These are phyloP conservation scores for Deladenus siricidicola DNA, from an alignment of 2,888 invertebrate species.

Conservation along the genomic window DNA sequence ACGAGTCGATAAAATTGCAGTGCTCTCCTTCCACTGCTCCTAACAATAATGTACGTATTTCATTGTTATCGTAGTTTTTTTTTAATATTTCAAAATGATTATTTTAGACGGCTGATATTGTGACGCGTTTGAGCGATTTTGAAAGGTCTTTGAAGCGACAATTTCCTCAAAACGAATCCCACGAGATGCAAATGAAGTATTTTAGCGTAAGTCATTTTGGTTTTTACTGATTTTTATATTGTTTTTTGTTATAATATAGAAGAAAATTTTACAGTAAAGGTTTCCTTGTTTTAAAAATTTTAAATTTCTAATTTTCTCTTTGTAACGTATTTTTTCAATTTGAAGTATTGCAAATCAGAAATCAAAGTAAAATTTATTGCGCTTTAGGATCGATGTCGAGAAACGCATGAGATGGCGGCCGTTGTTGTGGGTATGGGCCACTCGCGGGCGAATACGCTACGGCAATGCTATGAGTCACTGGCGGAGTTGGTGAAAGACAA, in stretches of 20 bases:
- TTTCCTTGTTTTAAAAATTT: too few relatives aligned
- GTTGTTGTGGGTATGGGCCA: slow-evolving; percentile 4
- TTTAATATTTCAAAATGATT: too few relatives aligned
- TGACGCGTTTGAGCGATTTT: neutral
- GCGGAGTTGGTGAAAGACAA: slow-evolving; percentile 6
- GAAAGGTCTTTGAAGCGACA: neutral
- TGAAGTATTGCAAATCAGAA: too few relatives aligned
- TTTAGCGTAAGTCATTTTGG: slow-evolving; percentile 1
- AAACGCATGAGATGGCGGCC: slow-evolving; percentile 8
- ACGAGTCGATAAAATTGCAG: neutral
- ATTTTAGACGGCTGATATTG: too few relatives aligned
- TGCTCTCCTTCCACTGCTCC: neutral
- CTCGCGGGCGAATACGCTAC: slow-evolving; percentile 4
- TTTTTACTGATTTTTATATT: neutral
- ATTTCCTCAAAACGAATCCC: neutral
- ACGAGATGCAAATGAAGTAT: neutral
- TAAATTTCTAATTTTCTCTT: too few relatives aligned
- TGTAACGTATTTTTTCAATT: too few relatives aligned
- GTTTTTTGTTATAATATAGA: too few relatives aligned
- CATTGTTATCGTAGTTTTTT: too few relatives aligned
- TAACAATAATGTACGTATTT: neutral
- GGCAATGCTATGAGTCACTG: slow-evolving; percentile 8
- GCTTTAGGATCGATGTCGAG: slow-evolving; percentile 10
- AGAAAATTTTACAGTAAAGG: too few relatives aligned
- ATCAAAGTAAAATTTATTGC: too few relatives aligned